A percentile compares a stretch with the other conserved stretches of the same genome.
Evolutionary conservation across 1,140 invertebrate genomes (phyloP).

Genomic region (Lepidurus packardi): DNA sequence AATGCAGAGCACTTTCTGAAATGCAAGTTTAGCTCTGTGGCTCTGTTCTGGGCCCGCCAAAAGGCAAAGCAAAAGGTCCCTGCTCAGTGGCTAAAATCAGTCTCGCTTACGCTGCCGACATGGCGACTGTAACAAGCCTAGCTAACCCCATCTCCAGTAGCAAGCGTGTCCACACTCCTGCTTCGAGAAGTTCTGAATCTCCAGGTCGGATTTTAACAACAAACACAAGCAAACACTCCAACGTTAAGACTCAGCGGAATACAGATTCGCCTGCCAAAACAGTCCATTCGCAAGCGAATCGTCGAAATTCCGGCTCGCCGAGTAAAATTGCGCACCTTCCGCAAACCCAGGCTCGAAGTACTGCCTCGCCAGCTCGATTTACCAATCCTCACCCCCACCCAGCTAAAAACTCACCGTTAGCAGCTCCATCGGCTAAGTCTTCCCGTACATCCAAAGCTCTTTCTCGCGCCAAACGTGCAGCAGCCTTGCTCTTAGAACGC

Average conservation of each 20-base stretch:
- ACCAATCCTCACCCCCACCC: neutral
- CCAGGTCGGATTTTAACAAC: neutral
- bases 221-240: neutral
- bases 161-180: neutral
- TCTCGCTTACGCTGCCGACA: conserved; percentile 7
- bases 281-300: neutral
- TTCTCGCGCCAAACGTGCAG: conserved; percentile 26
- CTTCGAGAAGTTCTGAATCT: conserved; percentile 1
- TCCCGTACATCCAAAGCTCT: conserved; percentile 5
- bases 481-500: conserved; percentile 25
- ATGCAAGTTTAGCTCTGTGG: conserved; percentile 18
- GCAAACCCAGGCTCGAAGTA: conserved; percentile 6
- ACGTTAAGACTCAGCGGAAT: neutral
- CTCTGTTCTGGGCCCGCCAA: conserved; percentile 12
- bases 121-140: conserved; percentile 12
- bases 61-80: neutral
- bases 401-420: neutral
- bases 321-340: neutral
- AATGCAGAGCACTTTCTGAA: neutral
- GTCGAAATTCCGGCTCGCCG: neutral
- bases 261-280: neutral
- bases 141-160: neutral
- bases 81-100: conserved; percentile 10
- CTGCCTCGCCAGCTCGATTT: conserved; percentile 6
- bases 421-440: neutral